Evolutionary conservation across 2,888 invertebrate species (phyloP).

Genomic region (Ophion costatus): DNA sequence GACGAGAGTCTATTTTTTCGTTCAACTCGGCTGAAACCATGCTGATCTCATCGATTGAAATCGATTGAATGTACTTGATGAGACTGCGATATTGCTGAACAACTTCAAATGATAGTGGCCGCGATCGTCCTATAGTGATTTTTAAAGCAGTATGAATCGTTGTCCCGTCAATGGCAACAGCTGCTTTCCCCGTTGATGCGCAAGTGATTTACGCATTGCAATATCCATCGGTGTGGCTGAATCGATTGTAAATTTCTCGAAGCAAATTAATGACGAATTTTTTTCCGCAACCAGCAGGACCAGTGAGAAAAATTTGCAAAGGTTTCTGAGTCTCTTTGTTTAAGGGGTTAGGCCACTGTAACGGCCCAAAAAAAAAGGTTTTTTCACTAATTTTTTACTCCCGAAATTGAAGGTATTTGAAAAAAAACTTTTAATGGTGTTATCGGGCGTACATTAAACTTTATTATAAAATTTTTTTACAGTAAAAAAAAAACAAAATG

Average conservation of each 20-base stretch:
- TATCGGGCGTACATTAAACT: too few species aligned
- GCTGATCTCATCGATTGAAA: slow-evolving; percentile 77
- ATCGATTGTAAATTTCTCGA: slow-evolving; percentile 82
- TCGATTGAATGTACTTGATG: slow-evolving; percentile 73
- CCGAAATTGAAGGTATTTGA: too few species aligned
- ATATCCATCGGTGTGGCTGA: slow-evolving; percentile 71
- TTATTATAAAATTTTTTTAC: too few species aligned
- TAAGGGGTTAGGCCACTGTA: too few species aligned
- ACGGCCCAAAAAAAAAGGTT: too few species aligned
- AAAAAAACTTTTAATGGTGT: too few species aligned
- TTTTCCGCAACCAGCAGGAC: slow-evolving; percentile 75
- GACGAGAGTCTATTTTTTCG: background rate
- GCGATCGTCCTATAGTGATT: slow-evolving; percentile 59
- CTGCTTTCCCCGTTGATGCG: slow-evolving; percentile 75
- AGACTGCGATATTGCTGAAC: slow-evolving; percentile 67
- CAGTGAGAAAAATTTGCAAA: slow-evolving; percentile 70
- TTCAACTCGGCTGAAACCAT: background rate
- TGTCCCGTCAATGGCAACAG: slow-evolving; percentile 73
- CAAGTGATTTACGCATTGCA: slow-evolving; percentile 80
- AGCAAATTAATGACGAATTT: slow-evolving; percentile 69
- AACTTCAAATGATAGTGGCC: slow-evolving; percentile 68
- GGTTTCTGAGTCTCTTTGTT: slow-evolving; percentile 25
- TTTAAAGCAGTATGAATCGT: slow-evolving; percentile 71
- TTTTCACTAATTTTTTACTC: too few species aligned
- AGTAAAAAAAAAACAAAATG: too few species aligned